Conservation (phyloP, 2,888 invertebrate genomes). For the Microplitis deprimator region DNA sequence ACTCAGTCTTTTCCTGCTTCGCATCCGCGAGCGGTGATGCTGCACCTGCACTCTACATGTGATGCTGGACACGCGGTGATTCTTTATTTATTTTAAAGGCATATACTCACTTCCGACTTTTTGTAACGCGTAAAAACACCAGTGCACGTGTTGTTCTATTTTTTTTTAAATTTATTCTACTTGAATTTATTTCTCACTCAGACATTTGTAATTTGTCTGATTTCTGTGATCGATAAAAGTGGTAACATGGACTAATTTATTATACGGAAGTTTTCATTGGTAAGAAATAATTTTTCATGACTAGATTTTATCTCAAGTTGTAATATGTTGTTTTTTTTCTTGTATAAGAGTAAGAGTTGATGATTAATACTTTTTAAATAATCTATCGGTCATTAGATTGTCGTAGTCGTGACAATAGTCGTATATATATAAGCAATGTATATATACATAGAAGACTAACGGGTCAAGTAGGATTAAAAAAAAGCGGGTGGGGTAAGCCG, state of each 20-base stretch:
- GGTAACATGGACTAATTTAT: neutral
- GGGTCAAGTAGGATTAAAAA: constrained; percentile 40
- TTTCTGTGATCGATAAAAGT: neutral
- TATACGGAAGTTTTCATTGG: neutral
- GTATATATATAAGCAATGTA: neutral
- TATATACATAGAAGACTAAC: constrained; percentile 38
- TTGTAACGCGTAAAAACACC: neutral
- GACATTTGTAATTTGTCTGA: neutral
- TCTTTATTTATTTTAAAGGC: neutral
- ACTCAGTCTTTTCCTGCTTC: constrained; percentile 46
- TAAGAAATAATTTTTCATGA: neutral
- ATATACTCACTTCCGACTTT: neutral
- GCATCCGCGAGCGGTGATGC: constrained; percentile 45
- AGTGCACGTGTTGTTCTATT: neutral
- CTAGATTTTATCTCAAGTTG: neutral
- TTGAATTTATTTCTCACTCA: neutral
- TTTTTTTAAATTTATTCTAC: neutral
- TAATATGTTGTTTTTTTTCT: neutral
- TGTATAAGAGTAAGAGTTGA: neutral
- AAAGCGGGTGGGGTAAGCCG: constrained; percentile 43
- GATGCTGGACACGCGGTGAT: constrained; percentile 18
- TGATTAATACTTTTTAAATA: neutral
- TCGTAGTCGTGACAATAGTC: neutral
- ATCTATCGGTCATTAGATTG: neutral
- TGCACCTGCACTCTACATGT: constrained; percentile 54